Percentiles rank a stretch among this genome's conserved stretches.
Evolutionary conservation across 2,113 vertebrate species (phyloP).

Genomic region (Erythrocebus patas): DNA sequence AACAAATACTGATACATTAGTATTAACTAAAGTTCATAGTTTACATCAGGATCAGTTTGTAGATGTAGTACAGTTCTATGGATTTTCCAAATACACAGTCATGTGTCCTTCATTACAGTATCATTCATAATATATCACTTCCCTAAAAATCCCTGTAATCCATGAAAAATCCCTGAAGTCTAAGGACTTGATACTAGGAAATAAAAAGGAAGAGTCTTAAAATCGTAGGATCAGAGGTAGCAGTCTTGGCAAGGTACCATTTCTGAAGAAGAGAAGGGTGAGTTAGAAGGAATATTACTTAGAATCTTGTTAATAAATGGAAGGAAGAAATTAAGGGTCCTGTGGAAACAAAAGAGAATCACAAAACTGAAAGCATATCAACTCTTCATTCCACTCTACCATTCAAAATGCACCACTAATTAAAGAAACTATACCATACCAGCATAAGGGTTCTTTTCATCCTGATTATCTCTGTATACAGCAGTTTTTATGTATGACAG

Average conservation of each 20-base stretch:
- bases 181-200: neutral
- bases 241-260: neutral
- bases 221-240: neutral
- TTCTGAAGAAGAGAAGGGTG: neutral
- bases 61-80: neutral
- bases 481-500: neutral
- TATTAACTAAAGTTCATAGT: neutral
- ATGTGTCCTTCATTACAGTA: neutral
- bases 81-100: neutral
- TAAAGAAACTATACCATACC: neutral
- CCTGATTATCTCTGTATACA: neutral
- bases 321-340: neutral
- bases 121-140: neutral
- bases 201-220: neutral
- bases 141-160: neutral
- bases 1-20: neutral
- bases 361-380: neutral
- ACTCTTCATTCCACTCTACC: neutral
- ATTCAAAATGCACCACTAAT: neutral
- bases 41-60: neutral
- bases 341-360: neutral
- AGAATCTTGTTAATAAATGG: neutral
- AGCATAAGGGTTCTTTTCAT: neutral
- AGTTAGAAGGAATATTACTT: neutral
- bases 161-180: neutral